A percentile compares a stretch with the other conserved stretches of the same genome.
phyloP scores from a whole-genome alignment of 2,113 vertebrate species.

The Deroptyus accipitrinus region DNA sequence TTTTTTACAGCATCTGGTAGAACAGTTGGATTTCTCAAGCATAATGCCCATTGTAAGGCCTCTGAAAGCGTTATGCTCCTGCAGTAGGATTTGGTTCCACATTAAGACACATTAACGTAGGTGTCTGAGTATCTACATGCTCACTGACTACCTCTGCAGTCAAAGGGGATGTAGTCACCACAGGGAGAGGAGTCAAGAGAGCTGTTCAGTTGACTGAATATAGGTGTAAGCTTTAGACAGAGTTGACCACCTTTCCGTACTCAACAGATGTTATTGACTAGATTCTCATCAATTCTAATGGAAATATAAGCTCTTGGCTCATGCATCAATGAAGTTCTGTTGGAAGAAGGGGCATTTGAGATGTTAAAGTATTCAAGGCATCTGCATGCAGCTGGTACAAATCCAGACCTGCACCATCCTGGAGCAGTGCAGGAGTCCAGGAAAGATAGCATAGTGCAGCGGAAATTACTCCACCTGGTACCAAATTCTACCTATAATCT shows the following conservation, averaged over 20 bases:
- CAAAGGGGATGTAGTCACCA: neutral
- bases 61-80: neutral
- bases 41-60: neutral
- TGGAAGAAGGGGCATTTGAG: neutral
- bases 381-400: neutral
- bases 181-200: neutral
- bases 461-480: neutral
- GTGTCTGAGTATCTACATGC: neutral
- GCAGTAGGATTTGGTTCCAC: neutral
- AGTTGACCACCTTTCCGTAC: neutral
- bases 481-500: neutral
- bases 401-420: neutral
- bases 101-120: neutral
- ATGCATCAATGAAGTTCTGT: neutral
- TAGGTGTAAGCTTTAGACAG: neutral
- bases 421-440: neutral
- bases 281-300: neutral
- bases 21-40: neutral
- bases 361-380: neutral
- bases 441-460: neutral
- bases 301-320: neutral
- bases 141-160: neutral
- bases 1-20: conserved; percentile 11
- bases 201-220: fast-evolving
- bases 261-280: neutral